Base-by-base conservation (phyloP, 2,113 vertebrate species). In the Mus pahari region DNA sequence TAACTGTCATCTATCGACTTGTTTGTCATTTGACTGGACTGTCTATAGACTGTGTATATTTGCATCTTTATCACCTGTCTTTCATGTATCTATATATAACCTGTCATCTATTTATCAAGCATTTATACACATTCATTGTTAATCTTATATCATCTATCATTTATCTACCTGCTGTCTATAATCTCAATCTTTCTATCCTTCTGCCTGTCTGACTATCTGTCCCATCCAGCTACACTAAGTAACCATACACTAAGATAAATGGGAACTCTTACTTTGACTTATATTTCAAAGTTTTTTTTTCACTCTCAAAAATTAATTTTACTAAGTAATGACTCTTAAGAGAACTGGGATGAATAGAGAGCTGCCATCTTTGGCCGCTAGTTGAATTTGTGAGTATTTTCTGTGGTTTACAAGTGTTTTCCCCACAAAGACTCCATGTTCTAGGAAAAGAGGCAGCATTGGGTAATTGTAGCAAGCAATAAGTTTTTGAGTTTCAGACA, bases 391-490 rank as follows among this genome's bases (percentile, higher is more conserved):
- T 89, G 81, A 78, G 31, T 88, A 26, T 11, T 14, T 53, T 39
- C 36, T 84, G 2, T 19, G 45, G 8, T 45, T 55, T 73, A 10
- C 3, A 55, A 33, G 89, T 58, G 31, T 39, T 90, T 84, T 75
- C 60, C n/a, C 84, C 42, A 68, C 64, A 89, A 86, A 42, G 90
- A 28, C 93, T 92, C 36, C 45, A 55, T 13, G 24, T 77, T 89
- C 94, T 55, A 42, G 36, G 45, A 58, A 20, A 5, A 64, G 55
- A 92, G 26, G 26, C 74, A 60, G 48, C 39, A 5, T 26, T 36
- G 3, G 45, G n/a, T 90, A 91, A 97, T 39, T 94, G 39, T 28
- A 87, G 58, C 42, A 97, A 95, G 33, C 90, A 77, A 92, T 89
- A 68, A 78, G 4, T 89, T 95, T 95, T 64, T 90, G 42, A 95